Evolutionary conservation across 2,113 vertebrate species (phyloP).

Genomic region (Antechinus stuartii): DNA sequence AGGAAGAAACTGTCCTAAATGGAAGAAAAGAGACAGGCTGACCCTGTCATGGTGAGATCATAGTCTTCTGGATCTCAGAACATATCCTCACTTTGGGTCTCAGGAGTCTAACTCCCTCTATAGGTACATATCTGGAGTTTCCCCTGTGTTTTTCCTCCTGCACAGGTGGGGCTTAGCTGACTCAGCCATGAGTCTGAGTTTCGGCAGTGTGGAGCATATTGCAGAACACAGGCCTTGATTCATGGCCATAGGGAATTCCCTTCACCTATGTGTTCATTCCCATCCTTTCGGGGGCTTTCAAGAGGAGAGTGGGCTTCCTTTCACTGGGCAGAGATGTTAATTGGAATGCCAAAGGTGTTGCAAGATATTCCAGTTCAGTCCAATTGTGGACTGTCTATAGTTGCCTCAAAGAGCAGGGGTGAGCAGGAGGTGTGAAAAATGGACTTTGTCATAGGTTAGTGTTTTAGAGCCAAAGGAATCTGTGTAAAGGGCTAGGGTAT

Average conservation of each 20-base stretch:
- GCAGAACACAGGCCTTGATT: constrained; percentile 50
- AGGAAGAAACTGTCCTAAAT: not conserved
- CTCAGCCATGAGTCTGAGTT: constrained; percentile 75
- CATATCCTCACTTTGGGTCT: not conserved
- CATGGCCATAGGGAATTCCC: constrained; percentile 54
- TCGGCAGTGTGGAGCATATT: constrained; percentile 38
- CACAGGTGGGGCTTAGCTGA: constrained; percentile 57
- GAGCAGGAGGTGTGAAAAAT: not conserved
- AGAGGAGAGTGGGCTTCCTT: constrained; percentile 5
- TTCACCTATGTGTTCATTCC: not conserved
- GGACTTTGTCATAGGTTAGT: not conserved
- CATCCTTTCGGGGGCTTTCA: not conserved
- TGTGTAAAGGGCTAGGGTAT: not conserved
- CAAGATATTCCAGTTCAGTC: not conserved
- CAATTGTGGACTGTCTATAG: not conserved
- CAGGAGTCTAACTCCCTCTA: not conserved
- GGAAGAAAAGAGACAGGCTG: not conserved
- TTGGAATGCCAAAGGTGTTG: not conserved
- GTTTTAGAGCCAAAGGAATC: not conserved
- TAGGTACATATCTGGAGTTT: not conserved
- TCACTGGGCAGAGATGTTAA: not conserved
- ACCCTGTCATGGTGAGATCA: not conserved
- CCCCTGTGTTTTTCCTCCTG: not conserved
- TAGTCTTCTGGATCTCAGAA: not conserved
- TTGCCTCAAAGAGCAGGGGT: not conserved